phyloP scores from a whole-genome alignment of 2,797 vertebrate genomes.

The Ataeniobius toweri region DNA sequence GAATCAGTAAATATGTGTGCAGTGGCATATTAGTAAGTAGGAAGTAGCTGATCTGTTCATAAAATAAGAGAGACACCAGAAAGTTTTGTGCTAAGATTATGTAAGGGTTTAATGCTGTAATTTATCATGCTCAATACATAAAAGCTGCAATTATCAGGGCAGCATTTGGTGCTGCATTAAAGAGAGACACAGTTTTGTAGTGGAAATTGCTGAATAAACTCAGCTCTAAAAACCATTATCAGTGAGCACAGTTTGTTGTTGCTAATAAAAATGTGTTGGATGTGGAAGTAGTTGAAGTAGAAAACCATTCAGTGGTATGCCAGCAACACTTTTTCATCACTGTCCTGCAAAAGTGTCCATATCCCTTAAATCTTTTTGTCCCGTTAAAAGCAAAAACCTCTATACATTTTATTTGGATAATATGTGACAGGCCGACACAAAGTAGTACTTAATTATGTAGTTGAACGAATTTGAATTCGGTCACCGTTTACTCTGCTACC shows the following conservation, averaged over 20 bases:
- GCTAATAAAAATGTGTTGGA: background rate
- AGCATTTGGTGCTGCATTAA: background rate
- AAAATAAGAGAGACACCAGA: background rate
- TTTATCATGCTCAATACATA: background rate
- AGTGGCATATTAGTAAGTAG: background rate
- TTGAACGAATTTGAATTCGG: background rate
- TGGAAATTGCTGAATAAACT: background rate
- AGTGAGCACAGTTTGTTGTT: background rate
- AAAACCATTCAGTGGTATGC: background rate
- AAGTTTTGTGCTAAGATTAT: background rate
- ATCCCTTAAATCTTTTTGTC: background rate
- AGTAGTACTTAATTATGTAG: background rate
- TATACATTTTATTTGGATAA: background rate
- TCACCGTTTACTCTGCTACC: background rate
- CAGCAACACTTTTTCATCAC: background rate
- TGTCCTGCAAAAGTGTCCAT: too few species aligned
- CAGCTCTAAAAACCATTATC: background rate
- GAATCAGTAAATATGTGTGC: background rate
- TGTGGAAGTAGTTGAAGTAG: background rate
- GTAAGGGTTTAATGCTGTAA: background rate
- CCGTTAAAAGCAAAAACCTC: background rate
- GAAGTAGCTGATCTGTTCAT: background rate
- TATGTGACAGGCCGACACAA: background rate
- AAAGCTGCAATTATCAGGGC: slow-evolving; percentile 5
- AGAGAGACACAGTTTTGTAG: background rate